phyloP scores from a whole-genome alignment of 2,797 vertebrate species.

The Myotis myotis region DNA sequence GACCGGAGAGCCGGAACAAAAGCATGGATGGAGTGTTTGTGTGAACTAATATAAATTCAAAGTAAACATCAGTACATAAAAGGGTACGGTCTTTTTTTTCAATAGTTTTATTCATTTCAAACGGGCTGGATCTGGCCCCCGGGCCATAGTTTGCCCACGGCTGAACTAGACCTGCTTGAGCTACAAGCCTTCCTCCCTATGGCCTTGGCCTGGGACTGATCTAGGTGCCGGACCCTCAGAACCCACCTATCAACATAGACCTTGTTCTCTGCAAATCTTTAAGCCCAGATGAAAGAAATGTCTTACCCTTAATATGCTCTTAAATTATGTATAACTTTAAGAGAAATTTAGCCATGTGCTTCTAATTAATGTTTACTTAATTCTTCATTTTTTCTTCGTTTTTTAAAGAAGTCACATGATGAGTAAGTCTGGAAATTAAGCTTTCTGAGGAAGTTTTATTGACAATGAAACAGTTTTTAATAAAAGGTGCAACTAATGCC shows the following conservation, averaged over 20 bases:
- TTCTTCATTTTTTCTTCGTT: constrained; percentile 21
- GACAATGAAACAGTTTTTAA: not conserved
- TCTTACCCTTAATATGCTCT: not conserved
- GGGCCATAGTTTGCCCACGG: too few species aligned
- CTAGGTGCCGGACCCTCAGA: not conserved
- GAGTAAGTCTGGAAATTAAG: constrained; percentile 3
- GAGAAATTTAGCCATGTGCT: constrained; percentile 57
- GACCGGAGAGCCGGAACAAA: too few species aligned
- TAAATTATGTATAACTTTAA: constrained; percentile 26
- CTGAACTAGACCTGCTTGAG: not conserved
- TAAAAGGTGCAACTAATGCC: not conserved
- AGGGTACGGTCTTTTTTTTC: too few species aligned
- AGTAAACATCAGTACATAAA: too few species aligned
- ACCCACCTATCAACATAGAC: not conserved
- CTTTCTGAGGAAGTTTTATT: constrained; percentile 42
- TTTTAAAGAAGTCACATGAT: not conserved
- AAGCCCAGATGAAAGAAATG: not conserved
- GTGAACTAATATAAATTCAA: too few species aligned
- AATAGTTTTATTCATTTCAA: too few species aligned
- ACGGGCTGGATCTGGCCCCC: too few species aligned
- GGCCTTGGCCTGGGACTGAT: not conserved
- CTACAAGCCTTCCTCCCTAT: not conserved
- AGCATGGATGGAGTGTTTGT: too few species aligned
- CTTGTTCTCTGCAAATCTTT: not conserved
- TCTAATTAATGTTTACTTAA: constrained; percentile 68